Base-by-base conservation (phyloP, 2,888 invertebrate species). In the Auanema freiburgensis region DNA sequence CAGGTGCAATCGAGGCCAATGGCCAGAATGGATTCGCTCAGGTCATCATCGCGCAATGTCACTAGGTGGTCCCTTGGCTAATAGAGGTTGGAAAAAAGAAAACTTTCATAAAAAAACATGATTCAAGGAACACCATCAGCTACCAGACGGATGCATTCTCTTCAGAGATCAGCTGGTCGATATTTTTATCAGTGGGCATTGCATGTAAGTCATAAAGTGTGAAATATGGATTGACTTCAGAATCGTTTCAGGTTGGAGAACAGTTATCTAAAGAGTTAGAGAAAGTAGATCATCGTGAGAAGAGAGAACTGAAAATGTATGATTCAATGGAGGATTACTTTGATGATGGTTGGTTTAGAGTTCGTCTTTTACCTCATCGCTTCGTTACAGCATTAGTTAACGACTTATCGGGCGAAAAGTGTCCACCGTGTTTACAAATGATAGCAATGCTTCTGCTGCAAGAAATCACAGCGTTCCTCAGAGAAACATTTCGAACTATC, bases 1-100 rank as follows among this genome's bases (percentile, higher is more conserved):
- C 83, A 90, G 92, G 73, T 99, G 98, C 85, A 98, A 97, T 85
- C 92, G 92, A 83, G 96, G 96, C 0, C 93, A 94, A 77, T 98
- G 98, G 98, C 97, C 98, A 0, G 89, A 90, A 60, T 98, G 98
- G 83, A 80, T 83, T 50, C 65, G 81, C 8, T 71, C 68, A n/a
- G 72, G 71, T 16, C 75, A 79, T 53, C 68, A 66, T 21, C 18
- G 70, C 21, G 69, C 73, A 0, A 64, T 69, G 43, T 59, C 62
- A 49, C 57, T 76, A 0, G 72, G 74, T 18, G 74, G 74, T 57
- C 77, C 85, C 56, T 76, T 85, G 25, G 84, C 84, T 40, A 85
- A 84, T 65, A 79, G 86, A 50, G 85, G 84, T 33, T 84, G 84
- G 89, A 51, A n/a, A 8, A 44, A 44, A n/a, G 0, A 89, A 89